These are phyloP conservation scores for Oreochromis niloticus DNA, from an alignment of 2,113 vertebrate genomes.

Conservation along the genomic window DNA sequence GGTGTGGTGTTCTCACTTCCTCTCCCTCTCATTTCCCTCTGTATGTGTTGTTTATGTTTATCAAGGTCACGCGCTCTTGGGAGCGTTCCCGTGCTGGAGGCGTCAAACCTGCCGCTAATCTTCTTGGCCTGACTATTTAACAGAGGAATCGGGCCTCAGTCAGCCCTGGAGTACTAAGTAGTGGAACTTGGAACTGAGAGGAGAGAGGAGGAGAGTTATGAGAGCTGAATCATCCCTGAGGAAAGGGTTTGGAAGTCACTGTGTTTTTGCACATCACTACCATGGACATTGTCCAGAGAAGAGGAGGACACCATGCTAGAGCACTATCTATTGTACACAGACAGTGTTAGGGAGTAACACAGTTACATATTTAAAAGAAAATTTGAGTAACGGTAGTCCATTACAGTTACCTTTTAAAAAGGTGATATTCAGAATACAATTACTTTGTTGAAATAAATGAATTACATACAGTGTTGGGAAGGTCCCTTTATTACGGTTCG, in stretches of 20 bases:
- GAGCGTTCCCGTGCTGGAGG: rapidly evolving
- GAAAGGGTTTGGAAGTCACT: not conserved
- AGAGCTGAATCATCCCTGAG: not conserved
- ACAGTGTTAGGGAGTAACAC: not conserved
- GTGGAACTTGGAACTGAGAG: not conserved
- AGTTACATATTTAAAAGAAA: not conserved
- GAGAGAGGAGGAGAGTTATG: not conserved
- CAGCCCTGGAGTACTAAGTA: not conserved
- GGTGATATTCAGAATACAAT: not conserved
- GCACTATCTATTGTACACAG: not conserved
- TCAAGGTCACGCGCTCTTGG: rapidly evolving
- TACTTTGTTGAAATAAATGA: not conserved
- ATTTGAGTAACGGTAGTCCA: not conserved
- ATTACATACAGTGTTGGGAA: too few species aligned
- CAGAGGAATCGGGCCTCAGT: not conserved
- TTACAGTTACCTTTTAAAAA: not conserved
- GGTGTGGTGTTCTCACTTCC: not conserved
- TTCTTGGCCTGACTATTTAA: not conserved
- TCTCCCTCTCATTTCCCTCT: not conserved
- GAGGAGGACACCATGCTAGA: not conserved
- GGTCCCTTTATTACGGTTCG: too few species aligned
- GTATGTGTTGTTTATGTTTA: not conserved
- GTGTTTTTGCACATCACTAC: not conserved
- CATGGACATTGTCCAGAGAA: not conserved
- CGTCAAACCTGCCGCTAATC: rapidly evolving